Base-by-base conservation (phyloP, 2,797 vertebrate genomes). In the Propithecus perrieri region DNA sequence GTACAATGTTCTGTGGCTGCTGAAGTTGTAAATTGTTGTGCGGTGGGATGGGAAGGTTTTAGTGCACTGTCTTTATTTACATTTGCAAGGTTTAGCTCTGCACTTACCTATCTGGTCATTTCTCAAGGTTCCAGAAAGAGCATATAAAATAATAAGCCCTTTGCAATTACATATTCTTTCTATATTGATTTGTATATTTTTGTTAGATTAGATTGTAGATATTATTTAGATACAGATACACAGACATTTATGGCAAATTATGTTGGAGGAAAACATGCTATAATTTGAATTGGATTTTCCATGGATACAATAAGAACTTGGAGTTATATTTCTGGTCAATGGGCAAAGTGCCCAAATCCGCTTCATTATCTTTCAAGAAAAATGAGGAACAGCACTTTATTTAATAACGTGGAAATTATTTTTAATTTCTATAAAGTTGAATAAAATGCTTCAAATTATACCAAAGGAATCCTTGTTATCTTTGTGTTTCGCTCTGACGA, bases 231-330 rank as follows among this genome's bases (percentile, higher is more conserved):
- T 50, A 81, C 1, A n/a, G 59, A 75, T 65, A 72, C 33, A 48
- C 12, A 90, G 84, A 85, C 71, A 69, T 88, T 97, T 92, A 57
- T 72, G 75, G 69, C 33, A 85, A 78, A 97, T 94, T 84, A 48
- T 48, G 14, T 88, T 95, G 22, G n/a, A 95, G 43, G n/a, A 88
- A 97, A 97, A 63, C 53, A 65, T 74, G 13, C 33, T 91, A 24
- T 53, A 89, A 87, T 96, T 96, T 94, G 81, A 93, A 95, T 87
- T 83, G 75, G 35, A 79, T 97, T 95, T 97, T 85, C 83, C n/a
- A 76, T 90, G 91, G 87, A 63, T 59, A 83, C 50, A 76, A 24
- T 57, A 59, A 81, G 71, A 85, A 81, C 41, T 85, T 78, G 61
- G 80, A 97, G 75, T 95, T 65, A 78, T 67, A 75, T 67, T 85